Evolutionary conservation across 1,140 invertebrate genomes (phyloP), one percentile per base, ranked within the genome.

Genomic region (Tetragonula clypearis): DNA sequence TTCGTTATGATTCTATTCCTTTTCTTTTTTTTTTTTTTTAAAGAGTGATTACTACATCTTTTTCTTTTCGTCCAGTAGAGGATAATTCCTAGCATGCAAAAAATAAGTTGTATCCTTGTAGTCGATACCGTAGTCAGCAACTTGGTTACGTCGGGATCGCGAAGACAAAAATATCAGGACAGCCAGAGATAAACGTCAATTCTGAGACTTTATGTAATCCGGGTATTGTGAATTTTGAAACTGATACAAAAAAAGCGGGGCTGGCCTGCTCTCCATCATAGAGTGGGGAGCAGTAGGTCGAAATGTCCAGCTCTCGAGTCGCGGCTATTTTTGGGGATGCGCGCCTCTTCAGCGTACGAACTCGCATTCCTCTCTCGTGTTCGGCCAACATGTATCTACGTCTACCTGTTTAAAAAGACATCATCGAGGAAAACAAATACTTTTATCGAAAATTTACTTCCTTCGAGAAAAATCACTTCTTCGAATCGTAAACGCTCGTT

Each of bases 271-370:
- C 82, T 86, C 72, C 75, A 82, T 73, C 79, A 85, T 77, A 85
- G 86, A 88, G 87, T 89, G 89, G 86, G 84, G 79, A 88, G 89
- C 90, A 92, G 88, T 92, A 93, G 92, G 92, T 94, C 92, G 89
- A 93, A 92, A 93, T 94, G 92, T 94, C 93, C 94, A 94, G 94
- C 93, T 94, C 92, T 92, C 86, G 86, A 91, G 86, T 86, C 87
- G 92, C 83, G 80, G 90, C 93, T 95, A 95, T 95, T 94, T 94
- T 94, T 92, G 92, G 92, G 87, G 88, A 90, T 89, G 87, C 90
- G 87, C 83, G 84, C 84, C 87, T 90, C 88, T 92, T 92, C 88
- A 81, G 72, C 82, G 79, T 82, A 84, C 90, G 90, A 91, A 93
- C 89, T 86, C 90, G 83, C 90, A 92, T 93, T 93, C 90, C 92